Evolutionary conservation across 23 tunicate species (phyloP), one percentile per base, ranked within the genome.

Genomic region (Oikopleura dioica): DNA sequence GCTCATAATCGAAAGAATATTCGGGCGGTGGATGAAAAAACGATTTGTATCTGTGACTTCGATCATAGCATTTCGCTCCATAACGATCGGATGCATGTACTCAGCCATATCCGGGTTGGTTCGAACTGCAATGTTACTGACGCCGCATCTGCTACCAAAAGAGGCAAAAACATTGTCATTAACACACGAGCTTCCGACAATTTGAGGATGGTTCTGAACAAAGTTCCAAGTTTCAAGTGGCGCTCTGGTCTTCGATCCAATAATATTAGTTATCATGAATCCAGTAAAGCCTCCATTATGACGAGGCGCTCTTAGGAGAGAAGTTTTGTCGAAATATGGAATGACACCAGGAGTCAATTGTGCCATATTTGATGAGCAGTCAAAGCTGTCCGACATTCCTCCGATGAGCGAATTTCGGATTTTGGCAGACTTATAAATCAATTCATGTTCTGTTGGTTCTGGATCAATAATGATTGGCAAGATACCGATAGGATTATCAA

Each of bases 21-120:
- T 63, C 5, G 72, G 72, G 4, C 72, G 72, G 33, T 63, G 29
- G 72, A 63, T 21, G 72, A 63, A 28, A 63, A 63, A 12, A 2
- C 33, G 29, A 31, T 63, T 63, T 4, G 16, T 31, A 2, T 63
- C 72, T 2, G 29, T 5, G 33, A 63, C 72, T 16, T 63, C 5
- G 2, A 63, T 63, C 72, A 63, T 63, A 31, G 26, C 16, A 63
- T 63, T 63, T 24, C 72, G 72, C 72, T 63, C 72, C 5, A 31
- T 12, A 63, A 28, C 26, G 32, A 31, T 63, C 29, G 72, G 72
- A 28, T 63, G 72, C 72, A 63, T 63, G 30, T 12, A 12, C 16
- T 63, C 72, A 28, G 72, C 4, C 33, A 31, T 12, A 24, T 63
- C 72, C 32, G 30, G 30, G 33, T 63, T 63, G 16, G 72, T 12